Conservation (phyloP, 2,888 invertebrate genomes). For the Drosophila lutescens region DNA sequence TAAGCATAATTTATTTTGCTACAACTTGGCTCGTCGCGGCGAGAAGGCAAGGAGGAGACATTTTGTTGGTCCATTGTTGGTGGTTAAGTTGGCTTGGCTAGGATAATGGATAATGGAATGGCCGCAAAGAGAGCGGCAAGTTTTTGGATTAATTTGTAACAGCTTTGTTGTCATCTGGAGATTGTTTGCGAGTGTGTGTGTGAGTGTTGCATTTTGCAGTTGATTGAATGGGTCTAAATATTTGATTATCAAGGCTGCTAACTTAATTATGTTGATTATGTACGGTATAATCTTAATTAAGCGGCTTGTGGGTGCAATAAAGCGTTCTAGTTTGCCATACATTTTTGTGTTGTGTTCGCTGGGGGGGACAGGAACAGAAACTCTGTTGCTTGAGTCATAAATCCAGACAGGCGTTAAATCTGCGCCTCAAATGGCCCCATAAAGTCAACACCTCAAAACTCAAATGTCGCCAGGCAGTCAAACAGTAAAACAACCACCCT, state of each 20-base stretch:
- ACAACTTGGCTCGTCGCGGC: slow-evolving; percentile 45
- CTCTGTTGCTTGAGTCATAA: slow-evolving; percentile 44
- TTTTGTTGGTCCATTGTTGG: slow-evolving; percentile 28
- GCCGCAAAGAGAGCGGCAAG: slow-evolving; percentile 17
- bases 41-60: slow-evolving; percentile 17
- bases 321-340: not conserved
- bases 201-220: slow-evolving; percentile 24
- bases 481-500: not conserved
- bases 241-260: slow-evolving; percentile 30
- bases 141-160: slow-evolving; percentile 51
- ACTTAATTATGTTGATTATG: slow-evolving; percentile 31
- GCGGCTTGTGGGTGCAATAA: slow-evolving; percentile 6
- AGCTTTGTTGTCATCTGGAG: slow-evolving; percentile 30
- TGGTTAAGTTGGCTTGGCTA: not conserved
- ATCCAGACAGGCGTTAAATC: slow-evolving; percentile 52
- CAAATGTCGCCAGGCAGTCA: slow-evolving; percentile 37
- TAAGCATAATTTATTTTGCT: slow-evolving; percentile 76
- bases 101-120: slow-evolving; percentile 49
- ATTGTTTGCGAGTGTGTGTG: slow-evolving; percentile 19
- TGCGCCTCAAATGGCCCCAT: slow-evolving; percentile 62
- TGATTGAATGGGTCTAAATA: slow-evolving; percentile 42
- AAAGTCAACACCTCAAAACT: slow-evolving; percentile 62
- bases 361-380: not conserved
- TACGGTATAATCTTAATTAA: slow-evolving; percentile 18
- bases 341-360: not conserved